Base-by-base conservation (phyloP, 2,113 vertebrate genomes). In the Plectropomus leopardus region DNA sequence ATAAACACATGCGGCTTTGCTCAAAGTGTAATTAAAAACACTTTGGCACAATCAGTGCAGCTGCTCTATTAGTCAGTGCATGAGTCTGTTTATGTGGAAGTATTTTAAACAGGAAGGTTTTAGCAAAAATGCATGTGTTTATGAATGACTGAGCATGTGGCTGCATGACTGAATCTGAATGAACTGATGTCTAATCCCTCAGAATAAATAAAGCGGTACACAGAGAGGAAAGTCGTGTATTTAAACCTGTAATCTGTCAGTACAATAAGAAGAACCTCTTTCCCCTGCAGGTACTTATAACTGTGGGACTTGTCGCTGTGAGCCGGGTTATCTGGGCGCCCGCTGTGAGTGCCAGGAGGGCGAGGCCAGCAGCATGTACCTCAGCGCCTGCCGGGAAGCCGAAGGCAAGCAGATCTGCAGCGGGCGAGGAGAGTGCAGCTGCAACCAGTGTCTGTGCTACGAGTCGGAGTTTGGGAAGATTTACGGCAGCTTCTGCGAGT, bases 391-490 rank as follows among this genome's bases (percentile, higher is more conserved):
- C 91, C 94, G 97, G 0, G 97, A 98, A 77, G 95, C 96, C 0
- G 97, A 98, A 76, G 96, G 97, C 78, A 98, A 97, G 82, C 97
- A 98, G 23, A 74, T 97, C 51, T 99, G 98, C 94, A 98, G 96
- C 0, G 98, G 98, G 3, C 94, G 98, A 0, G 98, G 98, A 0
- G 96, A 99, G 67, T 99, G 98, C 94, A 97, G 95, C 95, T 99
- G 98, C 90, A 98, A 96, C 94, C 97, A 97, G 93, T 99, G 98
- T 47, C 93, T 97, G 69, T 99, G 98, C 94, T 97, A 96, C 0
- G 96, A 98, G 90, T 99, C 98, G 0, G 98, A 98, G 92, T 99
- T 99, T 0, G 98, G 98, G 10, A 97, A 96, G 94, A 98, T 99
- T 92, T 99, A 99, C 0, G 98, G 98, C 13, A 90, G 94, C 74